Conservation (phyloP, 2,888 invertebrate genomes). For the Teleiodes luculella region DNA sequence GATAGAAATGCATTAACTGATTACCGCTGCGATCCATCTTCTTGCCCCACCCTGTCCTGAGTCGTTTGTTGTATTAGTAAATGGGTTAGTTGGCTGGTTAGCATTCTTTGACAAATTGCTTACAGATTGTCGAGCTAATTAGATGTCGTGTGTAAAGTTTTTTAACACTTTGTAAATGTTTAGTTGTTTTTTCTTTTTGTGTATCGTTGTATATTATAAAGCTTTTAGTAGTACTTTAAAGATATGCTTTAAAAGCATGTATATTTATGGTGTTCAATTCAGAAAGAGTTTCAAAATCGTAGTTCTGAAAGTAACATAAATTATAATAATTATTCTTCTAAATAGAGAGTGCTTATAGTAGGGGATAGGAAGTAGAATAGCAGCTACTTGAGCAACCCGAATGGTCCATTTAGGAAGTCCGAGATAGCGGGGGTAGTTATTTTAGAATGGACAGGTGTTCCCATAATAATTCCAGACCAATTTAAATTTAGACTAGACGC, state of each 20-base stretch:
- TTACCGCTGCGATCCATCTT: constrained; percentile 69
- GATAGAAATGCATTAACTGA: constrained; percentile 74
- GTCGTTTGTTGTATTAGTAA: constrained; percentile 9
- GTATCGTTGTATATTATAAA: too few relatives aligned
- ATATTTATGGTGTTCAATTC: neutral
- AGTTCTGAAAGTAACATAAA: neutral
- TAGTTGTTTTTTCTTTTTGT: neutral
- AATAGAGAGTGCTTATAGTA: neutral
- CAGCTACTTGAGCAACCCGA: constrained; percentile 2
- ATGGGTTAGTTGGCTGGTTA: constrained; percentile 6
- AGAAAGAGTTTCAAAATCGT: neutral
- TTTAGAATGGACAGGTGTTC: constrained; percentile 41
- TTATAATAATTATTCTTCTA: neutral
- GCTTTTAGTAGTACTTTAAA: too few relatives aligned
- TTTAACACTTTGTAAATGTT: neutral
- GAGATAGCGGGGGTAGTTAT: constrained; percentile 1
- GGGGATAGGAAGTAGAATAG: neutral
- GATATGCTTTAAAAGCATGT: too few relatives aligned
- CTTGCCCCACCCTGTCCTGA: constrained; percentile 21
- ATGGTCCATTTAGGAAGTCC: constrained; percentile 2
- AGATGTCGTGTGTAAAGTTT: neutral
- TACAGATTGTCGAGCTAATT: neutral
- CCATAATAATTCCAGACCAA: constrained; percentile 44
- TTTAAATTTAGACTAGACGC: neutral
- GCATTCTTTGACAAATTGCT: constrained; percentile 4